Conservation (phyloP, 2,113 vertebrate species). For the Catharus bicknelli region DNA sequence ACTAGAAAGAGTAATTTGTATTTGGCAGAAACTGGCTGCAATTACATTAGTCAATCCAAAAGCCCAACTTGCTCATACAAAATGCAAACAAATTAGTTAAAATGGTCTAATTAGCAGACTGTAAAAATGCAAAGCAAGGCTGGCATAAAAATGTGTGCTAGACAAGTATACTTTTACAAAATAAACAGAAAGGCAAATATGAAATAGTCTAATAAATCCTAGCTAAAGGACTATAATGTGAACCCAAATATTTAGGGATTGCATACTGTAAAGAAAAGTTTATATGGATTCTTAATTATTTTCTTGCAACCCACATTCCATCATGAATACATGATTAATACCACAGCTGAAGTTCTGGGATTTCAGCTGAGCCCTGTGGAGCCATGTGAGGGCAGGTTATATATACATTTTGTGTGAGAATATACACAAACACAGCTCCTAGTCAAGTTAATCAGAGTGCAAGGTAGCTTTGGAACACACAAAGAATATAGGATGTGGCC, state of each 20-base stretch:
- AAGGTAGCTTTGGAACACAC: not conserved
- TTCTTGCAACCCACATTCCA: not conserved
- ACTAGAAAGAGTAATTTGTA: constrained; percentile 84
- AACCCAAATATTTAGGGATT: not conserved
- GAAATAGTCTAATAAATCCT: constrained; percentile 54
- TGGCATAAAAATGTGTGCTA: constrained; percentile 75
- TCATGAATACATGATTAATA: not conserved
- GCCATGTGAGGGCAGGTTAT: not conserved
- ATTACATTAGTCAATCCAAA: constrained; percentile 87
- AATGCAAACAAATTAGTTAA: constrained; percentile 91
- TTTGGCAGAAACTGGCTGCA: constrained; percentile 83
- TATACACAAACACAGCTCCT: not conserved
- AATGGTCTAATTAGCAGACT: constrained; percentile 87
- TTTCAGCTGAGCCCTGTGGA: not conserved
- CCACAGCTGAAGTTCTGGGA: not conserved
- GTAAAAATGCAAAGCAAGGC: constrained; percentile 83
- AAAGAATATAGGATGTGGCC: constrained; percentile 25
- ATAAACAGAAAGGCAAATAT: constrained; percentile 56
- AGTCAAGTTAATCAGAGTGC: not conserved
- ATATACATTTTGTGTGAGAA: not conserved
- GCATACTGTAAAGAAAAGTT: constrained; percentile 16
- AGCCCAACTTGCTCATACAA: constrained; percentile 86
- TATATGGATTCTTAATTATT: not conserved
- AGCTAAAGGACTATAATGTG: not conserved
- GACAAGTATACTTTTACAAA: constrained; percentile 63